Base-by-base conservation (phyloP, 1,140 invertebrate species). In the Nymphalis io region DNA sequence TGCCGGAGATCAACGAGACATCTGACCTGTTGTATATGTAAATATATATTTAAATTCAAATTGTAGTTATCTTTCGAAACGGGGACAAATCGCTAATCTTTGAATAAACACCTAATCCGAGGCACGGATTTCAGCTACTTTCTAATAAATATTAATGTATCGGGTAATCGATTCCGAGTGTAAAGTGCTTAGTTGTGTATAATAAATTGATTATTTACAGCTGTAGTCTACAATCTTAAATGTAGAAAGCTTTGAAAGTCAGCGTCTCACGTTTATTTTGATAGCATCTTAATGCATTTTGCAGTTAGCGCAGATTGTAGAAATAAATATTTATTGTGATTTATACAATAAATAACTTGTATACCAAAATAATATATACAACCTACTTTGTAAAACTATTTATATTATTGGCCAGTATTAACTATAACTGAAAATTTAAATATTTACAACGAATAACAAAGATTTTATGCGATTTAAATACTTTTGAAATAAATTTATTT, bases 121-220 rank as follows among this genome's bases (percentile, higher is more conserved):
- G 46, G 6, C 46, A 20, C 46, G 12, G 46, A 51, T 10, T 20
- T 51, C 16, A 51, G 20, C 16, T 20, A 20, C 2, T 51, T 20
- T 20, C 46, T 18, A 51, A 51, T 51, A 51, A 51, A 51, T 55
- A 55, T 55, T 55, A 55, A 55, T 57, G 51, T 44, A 46, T 55
- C 60, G 53, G 21, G 55, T 75, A 75, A 72, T 72, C 72, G 67
- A 67, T 72, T 75, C 62, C 46, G 21, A 62, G 46, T 67, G 67
- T 59, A 55, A 63, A 65, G 38, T 68, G 48, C 63, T 59, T 59
- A n/a, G 51, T 55, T 59, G 39, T 67, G 53, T 58, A 60, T 23
- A 63, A 68, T 67, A 62, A 67, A 72, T 72, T 58, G 58, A 18
- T 67, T 46, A 63, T 48, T 69, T 63, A 63, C 40, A 60, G 51